Conservation (phyloP, 2,113 vertebrate genomes). For the Seriola quinqueradiata region DNA sequence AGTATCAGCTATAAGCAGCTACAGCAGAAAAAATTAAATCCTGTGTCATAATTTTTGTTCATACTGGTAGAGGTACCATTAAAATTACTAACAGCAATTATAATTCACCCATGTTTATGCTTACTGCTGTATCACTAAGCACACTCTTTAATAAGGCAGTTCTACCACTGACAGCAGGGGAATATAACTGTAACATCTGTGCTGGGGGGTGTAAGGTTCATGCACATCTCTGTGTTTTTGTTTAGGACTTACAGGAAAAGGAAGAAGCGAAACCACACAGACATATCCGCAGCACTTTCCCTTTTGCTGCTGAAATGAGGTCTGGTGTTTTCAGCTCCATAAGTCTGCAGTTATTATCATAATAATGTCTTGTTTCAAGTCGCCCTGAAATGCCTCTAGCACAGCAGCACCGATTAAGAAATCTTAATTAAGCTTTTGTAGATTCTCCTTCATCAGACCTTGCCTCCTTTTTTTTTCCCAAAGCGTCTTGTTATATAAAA, state of each 20-base stretch:
- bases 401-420: constrained; percentile 78
- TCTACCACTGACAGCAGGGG: background rate
- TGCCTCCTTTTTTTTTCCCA: constrained; percentile 55
- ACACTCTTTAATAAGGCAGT: background rate
- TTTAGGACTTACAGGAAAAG: constrained; percentile 49
- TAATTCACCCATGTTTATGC: background rate
- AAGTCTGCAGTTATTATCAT: constrained; percentile 80
- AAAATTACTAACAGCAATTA: background rate
- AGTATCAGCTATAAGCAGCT: background rate
- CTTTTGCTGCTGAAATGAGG: constrained; percentile 61
- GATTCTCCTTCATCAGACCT: constrained; percentile 84
- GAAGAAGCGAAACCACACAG: constrained; percentile 54
- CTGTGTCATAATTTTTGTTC: background rate
- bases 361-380: constrained; percentile 83
- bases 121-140: background rate
- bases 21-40: background rate
- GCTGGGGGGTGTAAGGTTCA: constrained; percentile 6
- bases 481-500: constrained; percentile 54
- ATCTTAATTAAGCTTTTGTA: constrained; percentile 86
- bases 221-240: constrained; percentile 25
- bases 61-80: background rate
- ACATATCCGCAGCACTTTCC: constrained; percentile 33
- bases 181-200: constrained; percentile 11
- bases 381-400: constrained; percentile 78
- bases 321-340: constrained; percentile 69